These are phyloP conservation scores for Graptemys geographica DNA, from an alignment of 2,797 vertebrate species.

Conservation along the genomic window DNA sequence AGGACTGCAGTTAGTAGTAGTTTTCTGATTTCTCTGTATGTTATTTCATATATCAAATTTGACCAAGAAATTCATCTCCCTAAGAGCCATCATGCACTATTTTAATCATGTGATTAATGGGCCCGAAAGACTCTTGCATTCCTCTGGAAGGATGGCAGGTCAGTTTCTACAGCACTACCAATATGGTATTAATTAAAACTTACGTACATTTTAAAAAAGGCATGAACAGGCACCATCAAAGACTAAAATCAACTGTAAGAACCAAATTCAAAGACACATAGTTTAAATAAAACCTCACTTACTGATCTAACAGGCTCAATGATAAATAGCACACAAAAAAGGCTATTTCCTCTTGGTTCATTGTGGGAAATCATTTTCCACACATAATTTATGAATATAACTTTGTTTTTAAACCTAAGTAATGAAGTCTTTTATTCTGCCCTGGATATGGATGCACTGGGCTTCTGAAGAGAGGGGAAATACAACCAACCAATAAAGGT, in stretches of 20 bases:
- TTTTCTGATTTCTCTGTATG: not conserved
- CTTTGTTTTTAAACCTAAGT: not conserved
- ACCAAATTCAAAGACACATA: not conserved
- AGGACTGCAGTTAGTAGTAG: not conserved
- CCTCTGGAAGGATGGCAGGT: not conserved
- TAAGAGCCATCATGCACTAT: not conserved
- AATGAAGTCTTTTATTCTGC: not conserved
- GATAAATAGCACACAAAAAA: not conserved
- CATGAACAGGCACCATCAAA: not conserved
- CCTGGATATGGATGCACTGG: not conserved
- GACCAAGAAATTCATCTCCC: not conserved
- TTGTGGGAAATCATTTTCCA: not conserved
- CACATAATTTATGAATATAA: not conserved
- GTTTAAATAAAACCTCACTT: constrained; percentile 9
- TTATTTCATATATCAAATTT: not conserved
- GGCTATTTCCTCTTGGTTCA: not conserved
- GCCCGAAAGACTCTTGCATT: not conserved
- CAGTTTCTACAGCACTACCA: not conserved
- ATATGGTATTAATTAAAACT: constrained; percentile 23
- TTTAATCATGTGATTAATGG: constrained; percentile 41
- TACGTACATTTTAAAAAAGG: not conserved
- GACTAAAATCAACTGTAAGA: not conserved
- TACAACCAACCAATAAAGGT: constrained; percentile 17
- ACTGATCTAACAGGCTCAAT: not conserved
- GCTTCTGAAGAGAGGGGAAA: constrained; percentile 27